Percentiles rank a stretch among this genome's conserved stretches.
These are phyloP conservation scores for Panonychus citri DNA, from an alignment of 1,140 invertebrate species.

Conservation along the genomic window DNA sequence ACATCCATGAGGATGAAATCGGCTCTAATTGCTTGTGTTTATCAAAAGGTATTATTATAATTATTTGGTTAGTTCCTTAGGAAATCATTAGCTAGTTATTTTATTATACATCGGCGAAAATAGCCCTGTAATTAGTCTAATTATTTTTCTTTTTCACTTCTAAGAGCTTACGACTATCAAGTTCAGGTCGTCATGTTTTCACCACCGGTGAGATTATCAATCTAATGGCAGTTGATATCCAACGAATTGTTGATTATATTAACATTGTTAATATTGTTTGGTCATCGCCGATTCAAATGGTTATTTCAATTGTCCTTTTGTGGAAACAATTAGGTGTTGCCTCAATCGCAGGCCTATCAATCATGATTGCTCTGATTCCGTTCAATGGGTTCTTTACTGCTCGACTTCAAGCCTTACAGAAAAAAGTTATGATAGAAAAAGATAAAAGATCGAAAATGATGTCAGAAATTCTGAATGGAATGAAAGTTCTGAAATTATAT, in stretches of 20 bases:
- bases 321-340: constrained; percentile 38
- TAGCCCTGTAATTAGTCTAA: no score
- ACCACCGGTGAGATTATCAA: constrained; percentile 36
- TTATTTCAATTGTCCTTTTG: constrained; percentile 23
- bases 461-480: constrained; percentile 22
- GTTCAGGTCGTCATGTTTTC: constrained; percentile 21
- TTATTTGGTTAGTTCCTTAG: background rate
- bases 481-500: constrained; percentile 19
- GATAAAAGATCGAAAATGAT: constrained; percentile 21
- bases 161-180: constrained; percentile 15
- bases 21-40: constrained; percentile 21
- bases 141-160: background rate
- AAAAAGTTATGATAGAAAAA: constrained; percentile 21
- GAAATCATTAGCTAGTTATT: background rate
- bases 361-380: constrained; percentile 46
- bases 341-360: constrained; percentile 63
- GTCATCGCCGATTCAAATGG: constrained; percentile 22
- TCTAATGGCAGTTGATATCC: constrained; percentile 29
- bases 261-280: constrained; percentile 17
- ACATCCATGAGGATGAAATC: constrained; percentile 18
- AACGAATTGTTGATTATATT: constrained; percentile 14
- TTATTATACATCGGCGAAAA: no score
- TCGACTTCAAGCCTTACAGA: constrained; percentile 23
- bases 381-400: constrained; percentile 26
- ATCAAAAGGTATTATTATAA: constrained; percentile 20